Evolutionary conservation across 2,888 invertebrate genomes (phyloP).

Genomic region (Vanessa cardui): DNA sequence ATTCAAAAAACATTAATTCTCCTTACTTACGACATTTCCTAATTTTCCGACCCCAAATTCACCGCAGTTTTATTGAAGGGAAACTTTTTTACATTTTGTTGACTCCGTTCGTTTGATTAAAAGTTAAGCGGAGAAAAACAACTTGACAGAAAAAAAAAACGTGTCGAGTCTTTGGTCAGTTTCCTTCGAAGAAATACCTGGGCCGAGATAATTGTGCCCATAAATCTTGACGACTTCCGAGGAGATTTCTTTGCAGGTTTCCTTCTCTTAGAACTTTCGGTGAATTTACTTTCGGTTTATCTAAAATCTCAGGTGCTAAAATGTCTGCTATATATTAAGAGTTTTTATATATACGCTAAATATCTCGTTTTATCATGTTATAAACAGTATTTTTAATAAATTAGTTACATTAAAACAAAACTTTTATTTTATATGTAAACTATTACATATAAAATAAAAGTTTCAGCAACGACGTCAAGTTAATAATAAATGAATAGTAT

Average conservation of each 20-base stretch:
- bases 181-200: conserved; percentile 65
- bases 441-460: too few relatives aligned
- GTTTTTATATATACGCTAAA: not conserved
- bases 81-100: conserved; percentile 42
- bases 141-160: conserved; percentile 47
- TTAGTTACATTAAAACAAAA: too few relatives aligned
- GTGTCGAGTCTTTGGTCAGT: conserved; percentile 61
- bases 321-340: not conserved
- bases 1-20: conserved; percentile 7
- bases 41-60: conserved; percentile 19
- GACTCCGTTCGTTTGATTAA: conserved; percentile 45
- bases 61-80: conserved; percentile 38
- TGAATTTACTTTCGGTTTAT: not conserved
- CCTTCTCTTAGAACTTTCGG: conserved; percentile 45
- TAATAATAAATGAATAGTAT: too few relatives aligned
- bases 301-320: not conserved
- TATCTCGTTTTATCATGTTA: too few relatives aligned
- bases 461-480: too few relatives aligned
- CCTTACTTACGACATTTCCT: not conserved
- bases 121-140: conserved; percentile 48
- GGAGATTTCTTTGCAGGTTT: conserved; percentile 67
- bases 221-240: conserved; percentile 74
- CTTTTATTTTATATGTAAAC: too few relatives aligned
- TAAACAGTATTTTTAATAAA: too few relatives aligned
- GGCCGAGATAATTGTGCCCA: conserved; percentile 70